Evolutionary conservation across 2,797 vertebrate genomes (phyloP).

Genomic region (Malacoraja senta): DNA sequence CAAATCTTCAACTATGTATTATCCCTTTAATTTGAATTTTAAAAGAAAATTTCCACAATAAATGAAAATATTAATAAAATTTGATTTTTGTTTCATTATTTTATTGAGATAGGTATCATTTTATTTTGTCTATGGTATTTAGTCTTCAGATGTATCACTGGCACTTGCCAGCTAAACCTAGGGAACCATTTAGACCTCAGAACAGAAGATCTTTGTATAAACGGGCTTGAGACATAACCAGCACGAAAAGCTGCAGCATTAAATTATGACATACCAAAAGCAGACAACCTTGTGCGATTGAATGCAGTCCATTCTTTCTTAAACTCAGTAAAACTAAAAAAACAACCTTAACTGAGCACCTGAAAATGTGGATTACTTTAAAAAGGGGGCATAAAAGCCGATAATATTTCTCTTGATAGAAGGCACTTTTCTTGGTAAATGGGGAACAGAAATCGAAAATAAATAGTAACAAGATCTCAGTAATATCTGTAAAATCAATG

Average conservation of each 20-base stretch:
- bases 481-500: background rate
- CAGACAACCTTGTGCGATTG: slow-evolving; percentile 36
- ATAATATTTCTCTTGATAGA: background rate
- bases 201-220: slow-evolving; percentile 75
- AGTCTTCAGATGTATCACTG: background rate
- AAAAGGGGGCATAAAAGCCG: background rate
- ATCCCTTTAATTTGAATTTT: background rate
- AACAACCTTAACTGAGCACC: background rate
- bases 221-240: slow-evolving; percentile 58
- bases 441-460: background rate
- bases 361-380: background rate
- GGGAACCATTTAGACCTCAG: slow-evolving; percentile 68
- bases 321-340: background rate
- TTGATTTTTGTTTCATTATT: background rate
- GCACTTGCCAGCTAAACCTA: slow-evolving; percentile 59
- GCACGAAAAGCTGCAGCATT: slow-evolving; percentile 55
- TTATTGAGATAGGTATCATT: background rate
- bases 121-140: background rate
- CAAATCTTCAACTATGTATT: background rate
- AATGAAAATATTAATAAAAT: background rate
- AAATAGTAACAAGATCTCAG: background rate
- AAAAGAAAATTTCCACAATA: background rate
- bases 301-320: background rate
- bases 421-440: background rate
- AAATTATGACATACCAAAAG: slow-evolving; percentile 46